Evolutionary conservation across 2,113 vertebrate species (phyloP).

Genomic region (Bos indicus): DNA sequence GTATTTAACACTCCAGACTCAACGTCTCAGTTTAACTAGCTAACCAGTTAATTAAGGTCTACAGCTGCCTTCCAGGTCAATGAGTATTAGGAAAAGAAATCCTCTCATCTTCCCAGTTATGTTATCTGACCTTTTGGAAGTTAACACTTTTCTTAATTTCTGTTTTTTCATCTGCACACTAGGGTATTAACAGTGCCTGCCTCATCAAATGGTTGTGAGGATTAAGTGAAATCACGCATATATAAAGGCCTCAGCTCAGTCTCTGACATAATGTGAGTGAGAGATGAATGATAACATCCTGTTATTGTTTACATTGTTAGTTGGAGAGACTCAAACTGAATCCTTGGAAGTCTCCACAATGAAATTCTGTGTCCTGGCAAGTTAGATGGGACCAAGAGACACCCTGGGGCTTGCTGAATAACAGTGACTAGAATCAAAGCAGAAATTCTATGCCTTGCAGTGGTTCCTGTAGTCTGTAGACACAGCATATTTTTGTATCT

Average conservation of each 20-base stretch:
- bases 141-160: neutral
- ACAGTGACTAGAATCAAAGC: neutral
- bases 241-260: neutral
- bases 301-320: neutral
- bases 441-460: neutral
- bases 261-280: neutral
- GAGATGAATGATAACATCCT: neutral
- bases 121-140: neutral
- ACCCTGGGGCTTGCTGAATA: neutral
- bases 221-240: neutral
- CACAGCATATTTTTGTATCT: neutral
- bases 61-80: neutral
- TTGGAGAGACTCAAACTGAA: neutral
- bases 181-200: neutral
- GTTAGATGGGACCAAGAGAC: neutral
- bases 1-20: neutral
- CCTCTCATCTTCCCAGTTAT: neutral
- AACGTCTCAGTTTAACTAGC: neutral
- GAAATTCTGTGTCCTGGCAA: neutral
- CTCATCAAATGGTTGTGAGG: neutral
- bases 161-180: neutral
- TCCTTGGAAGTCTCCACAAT: neutral
- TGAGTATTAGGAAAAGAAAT: neutral
- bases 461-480: neutral
- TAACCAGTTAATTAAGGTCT: neutral